Percentiles rank a stretch among this genome's conserved stretches.
Conservation (phyloP, 2,888 invertebrate genomes). For the Troglohyphantes excavatus region DNA sequence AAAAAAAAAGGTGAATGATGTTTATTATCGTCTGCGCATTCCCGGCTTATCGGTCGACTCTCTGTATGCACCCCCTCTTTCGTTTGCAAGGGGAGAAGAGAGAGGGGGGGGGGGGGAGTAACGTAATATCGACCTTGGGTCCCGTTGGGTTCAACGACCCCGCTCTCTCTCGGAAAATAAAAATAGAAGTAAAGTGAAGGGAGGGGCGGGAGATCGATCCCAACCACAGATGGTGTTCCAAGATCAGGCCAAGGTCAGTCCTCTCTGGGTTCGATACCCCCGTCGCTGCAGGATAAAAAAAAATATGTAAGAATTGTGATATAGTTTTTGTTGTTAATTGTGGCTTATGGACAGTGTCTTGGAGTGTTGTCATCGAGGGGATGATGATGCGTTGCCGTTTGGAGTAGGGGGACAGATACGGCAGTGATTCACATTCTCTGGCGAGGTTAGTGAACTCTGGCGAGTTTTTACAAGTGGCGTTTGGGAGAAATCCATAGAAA, state of each 20-base stretch:
- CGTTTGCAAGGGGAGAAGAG: background rate
- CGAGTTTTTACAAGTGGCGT: too few relatives aligned
- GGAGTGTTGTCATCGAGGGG: too few relatives aligned
- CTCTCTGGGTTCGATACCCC: constrained; percentile 59
- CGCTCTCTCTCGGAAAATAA: constrained; percentile 6
- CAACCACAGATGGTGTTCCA: constrained; percentile 62
- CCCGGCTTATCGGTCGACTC: constrained; percentile 1
- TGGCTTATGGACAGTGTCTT: too few relatives aligned
- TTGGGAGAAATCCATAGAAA: too few relatives aligned
- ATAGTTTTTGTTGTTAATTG: too few relatives aligned
- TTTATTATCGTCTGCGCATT: constrained; percentile 4
- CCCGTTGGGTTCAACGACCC: constrained; percentile 56
- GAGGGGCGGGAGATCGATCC: constrained; percentile 56
- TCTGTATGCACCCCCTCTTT: background rate
- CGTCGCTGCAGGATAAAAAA: background rate
- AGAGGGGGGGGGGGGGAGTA: constrained; percentile 42
- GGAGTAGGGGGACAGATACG: too few relatives aligned
- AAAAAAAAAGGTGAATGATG: background rate
- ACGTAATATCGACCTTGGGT: constrained; percentile 66
- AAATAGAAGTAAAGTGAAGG: constrained; percentile 11
- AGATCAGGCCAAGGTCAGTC: constrained; percentile 76
- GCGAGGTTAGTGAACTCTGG: too few relatives aligned
- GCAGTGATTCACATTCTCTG: too few relatives aligned
- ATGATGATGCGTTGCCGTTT: too few relatives aligned
- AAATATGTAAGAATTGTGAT: too few relatives aligned